Percentiles rank a stretch among this genome's conserved stretches.
phyloP scores from a whole-genome alignment of 1,140 invertebrate genomes.

The Aethina tumida region DNA sequence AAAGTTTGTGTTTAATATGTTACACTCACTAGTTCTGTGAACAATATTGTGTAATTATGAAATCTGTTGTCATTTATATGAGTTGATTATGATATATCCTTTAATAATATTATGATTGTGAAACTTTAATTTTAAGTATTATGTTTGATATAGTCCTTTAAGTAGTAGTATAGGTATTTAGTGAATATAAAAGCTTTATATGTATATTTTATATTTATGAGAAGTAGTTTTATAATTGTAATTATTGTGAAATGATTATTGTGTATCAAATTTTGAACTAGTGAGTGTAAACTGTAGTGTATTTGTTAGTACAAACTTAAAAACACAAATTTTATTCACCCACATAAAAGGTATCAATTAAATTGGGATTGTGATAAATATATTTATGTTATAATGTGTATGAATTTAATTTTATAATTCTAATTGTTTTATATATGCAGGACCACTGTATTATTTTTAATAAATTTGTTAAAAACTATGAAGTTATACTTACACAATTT shows the following conservation, averaged over 20 bases:
- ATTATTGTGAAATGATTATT: background rate
- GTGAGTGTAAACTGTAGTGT: background rate
- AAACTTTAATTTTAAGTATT: too few relatives aligned
- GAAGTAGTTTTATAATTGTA: constrained; percentile 1
- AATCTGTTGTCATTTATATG: background rate
- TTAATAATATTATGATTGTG: background rate
- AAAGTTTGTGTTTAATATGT: background rate
- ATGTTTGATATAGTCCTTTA: too few relatives aligned
- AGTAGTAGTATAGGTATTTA: too few relatives aligned
- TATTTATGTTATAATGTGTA: background rate
- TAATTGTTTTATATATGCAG: background rate
- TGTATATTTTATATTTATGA: too few relatives aligned
- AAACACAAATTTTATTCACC: too few relatives aligned
- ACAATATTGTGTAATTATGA: background rate
- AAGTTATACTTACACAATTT: too few relatives aligned
- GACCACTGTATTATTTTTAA: background rate
- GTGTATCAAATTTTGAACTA: background rate
- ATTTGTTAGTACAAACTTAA: background rate
- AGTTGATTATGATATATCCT: background rate
- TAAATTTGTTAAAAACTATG: background rate
- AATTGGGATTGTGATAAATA: too few relatives aligned
- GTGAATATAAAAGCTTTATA: too few relatives aligned
- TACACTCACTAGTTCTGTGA: background rate
- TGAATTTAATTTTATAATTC: constrained; percentile 1
- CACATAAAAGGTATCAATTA: too few relatives aligned